Evolutionary conservation across 35 echinoderm and acorn worm species (phyloP), one percentile per base, ranked within the genome.

Genomic region (Ptychodera flava): DNA sequence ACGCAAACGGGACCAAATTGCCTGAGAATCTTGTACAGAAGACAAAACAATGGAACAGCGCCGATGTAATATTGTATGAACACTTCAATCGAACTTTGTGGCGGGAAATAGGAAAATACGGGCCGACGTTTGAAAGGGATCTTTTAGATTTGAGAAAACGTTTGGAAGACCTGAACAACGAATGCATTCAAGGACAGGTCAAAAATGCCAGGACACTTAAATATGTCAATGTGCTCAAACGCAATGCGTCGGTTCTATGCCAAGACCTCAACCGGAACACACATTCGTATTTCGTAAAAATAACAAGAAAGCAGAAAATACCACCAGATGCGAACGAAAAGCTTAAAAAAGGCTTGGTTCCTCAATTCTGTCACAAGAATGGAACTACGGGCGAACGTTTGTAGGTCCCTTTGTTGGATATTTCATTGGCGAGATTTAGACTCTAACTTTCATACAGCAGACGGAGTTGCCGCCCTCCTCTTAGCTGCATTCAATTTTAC

Each of bases 31-130:
- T 83, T 16, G 29, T 79, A 16, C 79, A 82, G 28, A 30, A 16
- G 77, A 85, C 89, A 32, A 75, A 77, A 31, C 30, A 85, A n/a
- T 93, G 91, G 91, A 89, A 89, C 32, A 64, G 34, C 16, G 88
- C 83, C 30, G 91, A 93, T 78, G 37, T 29, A 1, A 75, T 33
- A 1, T 37, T 93, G 27, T 93, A 93, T 76, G 10, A 78, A 1
- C 30, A 86, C n/a, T 93, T 93, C 36, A 93, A 93, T 31, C 38
- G 37, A 53, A 89, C 91, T 1, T 80, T 93, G 2, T 93, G 91
- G 91, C 34, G 33, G 45, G 78, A 38, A 80, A 86, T 93, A 35
- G 83, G 77, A 30, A 79, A 85, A 29, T 93, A 89, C 36, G 91
- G 91, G 0, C 81, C 87, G 1, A 33, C 78, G 1, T 93, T 93